phyloP scores from a whole-genome alignment of 2,888 invertebrate species.

The Pseudococcus viburni region DNA sequence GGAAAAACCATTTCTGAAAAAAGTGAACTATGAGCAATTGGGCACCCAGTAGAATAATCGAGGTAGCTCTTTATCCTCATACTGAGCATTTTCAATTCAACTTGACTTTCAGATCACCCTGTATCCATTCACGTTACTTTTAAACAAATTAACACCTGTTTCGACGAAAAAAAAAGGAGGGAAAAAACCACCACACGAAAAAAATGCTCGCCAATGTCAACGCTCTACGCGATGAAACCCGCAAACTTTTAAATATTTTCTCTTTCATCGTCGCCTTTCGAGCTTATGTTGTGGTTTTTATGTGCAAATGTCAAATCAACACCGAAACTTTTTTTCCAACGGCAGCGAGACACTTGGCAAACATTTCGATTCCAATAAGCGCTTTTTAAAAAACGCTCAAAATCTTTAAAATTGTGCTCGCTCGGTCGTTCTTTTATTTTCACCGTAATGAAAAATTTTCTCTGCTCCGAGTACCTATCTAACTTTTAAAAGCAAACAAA shows the following conservation, averaged over 20 bases:
- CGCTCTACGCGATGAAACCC: not conserved
- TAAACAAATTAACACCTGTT: not conserved
- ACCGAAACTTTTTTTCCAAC: not conserved
- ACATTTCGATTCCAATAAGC: slow-evolving; percentile 22
- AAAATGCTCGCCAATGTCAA: not conserved
- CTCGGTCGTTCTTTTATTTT: not conserved
- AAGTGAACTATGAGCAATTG: too few relatives aligned
- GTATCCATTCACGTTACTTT: not conserved
- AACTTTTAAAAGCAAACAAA: slow-evolving; percentile 36
- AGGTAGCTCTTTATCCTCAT: too few relatives aligned
- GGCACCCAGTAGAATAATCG: too few relatives aligned
- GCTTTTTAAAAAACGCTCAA: slow-evolving; percentile 9
- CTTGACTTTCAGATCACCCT: not conserved
- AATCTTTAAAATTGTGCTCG: slow-evolving; percentile 2
- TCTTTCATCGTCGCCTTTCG: not conserved
- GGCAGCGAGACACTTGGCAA: not conserved
- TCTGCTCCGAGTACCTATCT: not conserved
- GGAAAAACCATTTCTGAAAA: too few relatives aligned
- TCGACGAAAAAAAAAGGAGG: not conserved
- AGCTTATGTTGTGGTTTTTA: not conserved
- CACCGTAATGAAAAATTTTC: not conserved
- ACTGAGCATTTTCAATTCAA: too few relatives aligned
- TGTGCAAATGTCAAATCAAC: slow-evolving; percentile 14
- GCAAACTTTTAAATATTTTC: not conserved
- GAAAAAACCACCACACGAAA: not conserved